phyloP scores from a whole-genome alignment of 2,888 invertebrate species.

The Agrotis exclamationis region DNA sequence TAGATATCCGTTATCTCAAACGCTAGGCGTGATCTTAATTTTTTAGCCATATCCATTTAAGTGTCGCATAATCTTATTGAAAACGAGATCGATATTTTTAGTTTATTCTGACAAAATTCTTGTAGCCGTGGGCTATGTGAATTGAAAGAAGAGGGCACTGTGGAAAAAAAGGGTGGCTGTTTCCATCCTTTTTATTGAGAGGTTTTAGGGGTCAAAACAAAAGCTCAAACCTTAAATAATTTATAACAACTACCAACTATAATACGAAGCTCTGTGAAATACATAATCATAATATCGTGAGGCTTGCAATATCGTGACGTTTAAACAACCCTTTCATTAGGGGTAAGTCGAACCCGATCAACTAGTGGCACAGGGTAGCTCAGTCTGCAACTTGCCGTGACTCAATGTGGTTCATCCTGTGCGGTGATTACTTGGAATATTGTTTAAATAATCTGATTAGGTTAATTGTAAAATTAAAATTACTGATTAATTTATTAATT shows the following conservation, averaged over 20 bases:
- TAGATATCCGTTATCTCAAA: too few relatives aligned
- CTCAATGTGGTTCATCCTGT: conserved; percentile 58
- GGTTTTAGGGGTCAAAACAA: too few relatives aligned
- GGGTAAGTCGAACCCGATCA: conserved; percentile 73
- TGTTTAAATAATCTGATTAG: neutral
- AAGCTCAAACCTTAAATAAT: neutral
- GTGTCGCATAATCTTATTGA: too few relatives aligned
- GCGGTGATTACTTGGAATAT: neutral
- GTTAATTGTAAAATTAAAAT: neutral
- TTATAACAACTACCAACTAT: neutral
- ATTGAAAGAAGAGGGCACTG: too few relatives aligned
- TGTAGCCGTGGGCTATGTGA: too few relatives aligned
- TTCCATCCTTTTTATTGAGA: too few relatives aligned
- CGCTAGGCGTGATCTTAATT: too few relatives aligned
- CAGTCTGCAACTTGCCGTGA: conserved; percentile 74
- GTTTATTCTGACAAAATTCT: too few relatives aligned
- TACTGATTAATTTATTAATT: neutral
- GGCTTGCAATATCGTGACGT: conserved; percentile 61
- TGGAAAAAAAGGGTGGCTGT: too few relatives aligned
- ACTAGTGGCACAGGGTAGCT: conserved; percentile 83
- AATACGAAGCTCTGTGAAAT: neutral
- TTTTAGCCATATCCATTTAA: too few relatives aligned
- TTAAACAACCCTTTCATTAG: conserved; percentile 78
- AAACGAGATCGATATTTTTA: too few relatives aligned
- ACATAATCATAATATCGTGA: conserved; percentile 29